These are phyloP conservation scores for Cervus canadensis DNA, from an alignment of 2,113 vertebrate genomes.

Conservation along the genomic window DNA sequence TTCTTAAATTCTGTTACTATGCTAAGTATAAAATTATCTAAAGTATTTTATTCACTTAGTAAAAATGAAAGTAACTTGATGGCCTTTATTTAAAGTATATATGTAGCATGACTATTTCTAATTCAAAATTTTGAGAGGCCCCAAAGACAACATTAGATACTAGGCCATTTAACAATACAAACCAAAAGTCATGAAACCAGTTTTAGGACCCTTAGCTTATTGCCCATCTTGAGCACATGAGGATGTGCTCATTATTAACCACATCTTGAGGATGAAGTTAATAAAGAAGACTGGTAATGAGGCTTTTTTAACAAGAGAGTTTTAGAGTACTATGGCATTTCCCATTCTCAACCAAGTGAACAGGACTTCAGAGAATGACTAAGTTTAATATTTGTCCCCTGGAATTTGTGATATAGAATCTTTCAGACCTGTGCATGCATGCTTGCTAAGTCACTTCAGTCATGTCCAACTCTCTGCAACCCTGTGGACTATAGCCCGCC, in stretches of 20 bases:
- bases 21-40: slow-evolving; percentile 7
- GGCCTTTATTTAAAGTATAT: slow-evolving; percentile 21
- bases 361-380: not conserved
- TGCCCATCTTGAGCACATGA: not conserved
- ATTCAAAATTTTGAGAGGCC: not conserved
- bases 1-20: not conserved
- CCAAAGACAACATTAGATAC: not conserved
- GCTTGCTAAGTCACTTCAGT: not conserved
- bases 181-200: not conserved
- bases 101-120: not conserved
- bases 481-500: not conserved
- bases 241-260: not conserved
- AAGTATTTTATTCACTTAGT: slow-evolving; percentile 9
- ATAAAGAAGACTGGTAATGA: not conserved
- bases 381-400: not conserved
- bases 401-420: not conserved
- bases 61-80: slow-evolving; percentile 10
- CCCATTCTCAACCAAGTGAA: not conserved
- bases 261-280: not conserved
- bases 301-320: not conserved
- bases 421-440: not conserved
- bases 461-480: not conserved
- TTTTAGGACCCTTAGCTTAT: not conserved
- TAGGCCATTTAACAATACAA: not conserved
- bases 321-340: not conserved